phyloP scores from a whole-genome alignment of 2,113 vertebrate genomes.

The Mionectes macconnelli region DNA sequence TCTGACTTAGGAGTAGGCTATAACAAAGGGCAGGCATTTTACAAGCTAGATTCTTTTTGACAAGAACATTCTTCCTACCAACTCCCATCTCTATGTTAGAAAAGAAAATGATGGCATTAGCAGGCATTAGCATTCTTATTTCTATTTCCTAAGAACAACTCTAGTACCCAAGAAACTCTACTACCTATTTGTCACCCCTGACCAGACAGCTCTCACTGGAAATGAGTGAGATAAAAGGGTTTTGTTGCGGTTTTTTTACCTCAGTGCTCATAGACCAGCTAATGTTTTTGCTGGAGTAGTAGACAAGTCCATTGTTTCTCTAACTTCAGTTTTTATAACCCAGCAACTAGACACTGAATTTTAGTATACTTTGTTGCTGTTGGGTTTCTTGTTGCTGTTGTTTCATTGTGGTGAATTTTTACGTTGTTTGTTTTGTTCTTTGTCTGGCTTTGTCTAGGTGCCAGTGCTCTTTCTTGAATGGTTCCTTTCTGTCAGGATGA shows the following conservation, averaged over 20 bases:
- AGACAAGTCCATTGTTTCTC: not conserved
- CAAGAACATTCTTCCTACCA: not conserved
- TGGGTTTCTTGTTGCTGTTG: not conserved
- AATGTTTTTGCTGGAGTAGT: not conserved
- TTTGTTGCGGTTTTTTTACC: not conserved
- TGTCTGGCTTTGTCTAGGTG: not conserved
- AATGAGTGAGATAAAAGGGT: not conserved
- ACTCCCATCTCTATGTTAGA: not conserved
- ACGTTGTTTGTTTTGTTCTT: not conserved
- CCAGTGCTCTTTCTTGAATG: not conserved
- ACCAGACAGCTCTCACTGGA: not conserved
- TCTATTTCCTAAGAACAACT: not conserved
- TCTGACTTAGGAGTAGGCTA: not conserved
- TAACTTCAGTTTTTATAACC: not conserved
- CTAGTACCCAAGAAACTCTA: not conserved
- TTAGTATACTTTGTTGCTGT: not conserved
- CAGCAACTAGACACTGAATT: not conserved
- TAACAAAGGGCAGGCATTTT: not conserved
- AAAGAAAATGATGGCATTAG: not conserved
- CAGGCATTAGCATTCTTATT: not conserved
- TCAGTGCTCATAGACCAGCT: not conserved
- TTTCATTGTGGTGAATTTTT: not conserved
- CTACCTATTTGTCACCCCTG: not conserved
- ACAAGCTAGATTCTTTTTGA: accelerated
- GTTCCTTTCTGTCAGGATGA: not conserved